Percentiles rank a stretch among this genome's conserved stretches.
These are phyloP conservation scores for Drosophila atroscutellata DNA, from an alignment of 2,888 invertebrate genomes.

Conservation along the genomic window DNA sequence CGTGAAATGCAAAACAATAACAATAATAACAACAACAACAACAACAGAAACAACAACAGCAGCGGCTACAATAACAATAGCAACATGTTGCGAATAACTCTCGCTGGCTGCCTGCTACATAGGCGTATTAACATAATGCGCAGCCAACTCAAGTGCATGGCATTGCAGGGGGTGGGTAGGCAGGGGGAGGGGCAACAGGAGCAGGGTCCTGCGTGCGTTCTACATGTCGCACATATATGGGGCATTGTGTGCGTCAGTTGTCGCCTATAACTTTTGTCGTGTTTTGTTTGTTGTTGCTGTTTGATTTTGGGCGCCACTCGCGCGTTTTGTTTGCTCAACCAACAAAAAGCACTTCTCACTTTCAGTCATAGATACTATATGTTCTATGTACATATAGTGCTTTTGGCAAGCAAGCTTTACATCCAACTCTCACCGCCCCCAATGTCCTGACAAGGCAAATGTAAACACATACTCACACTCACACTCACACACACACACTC, in stretches of 20 bases:
- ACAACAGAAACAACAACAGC: constrained; percentile 39
- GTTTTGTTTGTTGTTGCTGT: constrained; percentile 55
- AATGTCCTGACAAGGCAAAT: constrained; percentile 44
- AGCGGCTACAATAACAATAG: constrained; percentile 28
- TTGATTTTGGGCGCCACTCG: constrained; percentile 65
- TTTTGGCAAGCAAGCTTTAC: constrained; percentile 17
- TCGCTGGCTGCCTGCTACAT: constrained; percentile 39
- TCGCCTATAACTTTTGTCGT: constrained; percentile 64
- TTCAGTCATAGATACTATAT: constrained; percentile 64
- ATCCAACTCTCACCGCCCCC: constrained; percentile 2
- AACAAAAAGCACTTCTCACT: constrained; percentile 74
- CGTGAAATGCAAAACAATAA: constrained; percentile 82
- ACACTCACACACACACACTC: constrained; percentile 1
- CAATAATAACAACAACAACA: constrained; percentile 64
- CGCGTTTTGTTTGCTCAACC: constrained; percentile 73
- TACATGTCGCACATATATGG: constrained; percentile 51
- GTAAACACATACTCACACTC: constrained; percentile 18
- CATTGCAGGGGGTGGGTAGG: constrained; percentile 10
- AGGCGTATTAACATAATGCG: constrained; percentile 79
- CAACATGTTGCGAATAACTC: constrained; percentile 56
- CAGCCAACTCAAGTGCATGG: constrained; percentile 74
- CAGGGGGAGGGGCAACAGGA: neutral
- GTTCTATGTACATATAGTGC: constrained; percentile 47
- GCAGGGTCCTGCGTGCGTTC: constrained; percentile 22
- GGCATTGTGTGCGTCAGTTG: constrained; percentile 40